Base-by-base conservation (phyloP, 2,888 invertebrate genomes). In the Archips xylosteana region DNA sequence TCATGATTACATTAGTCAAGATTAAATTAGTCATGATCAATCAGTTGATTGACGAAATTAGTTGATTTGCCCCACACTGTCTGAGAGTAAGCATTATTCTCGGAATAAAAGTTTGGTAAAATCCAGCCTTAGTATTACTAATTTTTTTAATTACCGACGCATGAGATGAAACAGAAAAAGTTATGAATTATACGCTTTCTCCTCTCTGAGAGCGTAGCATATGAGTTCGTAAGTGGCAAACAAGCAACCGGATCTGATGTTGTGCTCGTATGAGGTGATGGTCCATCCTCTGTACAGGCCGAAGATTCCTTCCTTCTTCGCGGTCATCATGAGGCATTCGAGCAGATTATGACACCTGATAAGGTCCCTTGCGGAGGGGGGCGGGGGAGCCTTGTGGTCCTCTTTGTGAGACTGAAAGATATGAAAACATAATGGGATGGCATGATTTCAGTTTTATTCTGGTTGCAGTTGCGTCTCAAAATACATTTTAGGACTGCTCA, bases 231-330 rank as follows among this genome's bases (percentile, higher is more conserved):
- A 62, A 2, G 62, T 23, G 23, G 62, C 39, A n/a, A 36, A 62
- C 15, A 62, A 15, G 23, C 34, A 23, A 6, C 62, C 62, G 6
- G 15, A 62, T 10, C n/a, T 10, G 42, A 62, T 42, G 42, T 62
- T 42, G 42, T 15, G 5, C 9, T 42, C 36, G 15, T 62, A 62
- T 3, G 36, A 13, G 9, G 62, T 42, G 39, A 62, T 62, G 23
- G 62, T 62, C 62, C 62, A 62, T 0, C 62, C 62, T 10, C 62
- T n/a, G 42, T 62, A 62, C 42, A 62, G 62, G 1, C 62, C 62
- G 10, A 39, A 62, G 15, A 62, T 10, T 2, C 62, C 62, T 9
- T 62, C 62, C 13, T 62, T 62, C 15, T 42, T 62, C 9, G 23
- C 42, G 1, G 62, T 62, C 42, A 42, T 15, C 0, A 6, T 10